phyloP scores from a whole-genome alignment of 2,797 vertebrate genomes.

The Lerista edwardsae region DNA sequence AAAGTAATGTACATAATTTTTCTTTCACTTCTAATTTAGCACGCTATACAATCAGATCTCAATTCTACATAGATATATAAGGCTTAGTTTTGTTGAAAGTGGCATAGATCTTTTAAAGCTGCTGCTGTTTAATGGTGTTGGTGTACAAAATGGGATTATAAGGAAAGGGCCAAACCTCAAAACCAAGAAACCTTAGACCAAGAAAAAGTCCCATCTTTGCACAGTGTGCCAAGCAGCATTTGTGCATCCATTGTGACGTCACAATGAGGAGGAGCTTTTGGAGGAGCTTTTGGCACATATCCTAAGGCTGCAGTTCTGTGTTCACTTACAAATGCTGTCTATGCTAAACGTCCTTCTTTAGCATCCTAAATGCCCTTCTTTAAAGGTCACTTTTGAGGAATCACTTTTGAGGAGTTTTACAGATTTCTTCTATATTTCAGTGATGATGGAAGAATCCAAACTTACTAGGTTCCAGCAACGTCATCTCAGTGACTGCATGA shows the following conservation, averaged over 20 bases:
- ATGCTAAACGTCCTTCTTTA: not conserved
- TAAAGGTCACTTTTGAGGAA: not conserved
- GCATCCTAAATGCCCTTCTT: too few species aligned
- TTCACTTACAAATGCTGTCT: not conserved
- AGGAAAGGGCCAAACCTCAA: not conserved
- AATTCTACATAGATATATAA: not conserved
- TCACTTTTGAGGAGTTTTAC: not conserved
- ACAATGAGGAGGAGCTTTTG: too few species aligned
- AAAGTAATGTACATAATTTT: not conserved
- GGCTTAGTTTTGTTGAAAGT: not conserved
- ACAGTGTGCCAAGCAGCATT: not conserved
- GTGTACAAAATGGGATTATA: not conserved
- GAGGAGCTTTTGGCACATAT: not conserved
- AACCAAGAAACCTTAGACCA: not conserved
- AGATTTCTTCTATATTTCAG: constrained; percentile 71
- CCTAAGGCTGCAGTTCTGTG: not conserved
- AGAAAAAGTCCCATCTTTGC: not conserved
- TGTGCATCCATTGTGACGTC: not conserved
- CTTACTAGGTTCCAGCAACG: constrained; percentile 83
- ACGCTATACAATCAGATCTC: not conserved
- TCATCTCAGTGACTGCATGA: constrained; percentile 77
- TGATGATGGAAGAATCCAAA: constrained; percentile 87
- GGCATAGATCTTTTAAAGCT: not conserved
- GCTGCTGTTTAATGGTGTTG: not conserved
- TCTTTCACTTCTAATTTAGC: not conserved